A percentile compares a stretch with the other conserved stretches of the same genome.
These are phyloP conservation scores for Patagioenas fasciata DNA, from an alignment of 2,113 vertebrate species.

Conservation along the genomic window DNA sequence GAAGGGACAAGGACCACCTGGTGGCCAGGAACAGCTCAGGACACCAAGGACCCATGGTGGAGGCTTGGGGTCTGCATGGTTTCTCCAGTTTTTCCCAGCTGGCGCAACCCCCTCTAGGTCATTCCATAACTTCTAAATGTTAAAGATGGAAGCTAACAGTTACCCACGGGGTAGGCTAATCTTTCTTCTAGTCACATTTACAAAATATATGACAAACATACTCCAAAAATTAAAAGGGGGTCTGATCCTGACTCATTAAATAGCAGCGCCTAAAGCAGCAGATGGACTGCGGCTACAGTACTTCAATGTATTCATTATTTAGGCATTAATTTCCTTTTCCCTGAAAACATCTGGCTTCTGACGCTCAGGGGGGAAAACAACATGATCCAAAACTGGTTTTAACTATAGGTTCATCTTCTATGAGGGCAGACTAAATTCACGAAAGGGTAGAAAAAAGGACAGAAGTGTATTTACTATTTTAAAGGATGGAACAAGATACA, in stretches of 20 bases:
- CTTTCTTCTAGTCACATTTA: slow-evolving; percentile 37
- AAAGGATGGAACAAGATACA: background rate
- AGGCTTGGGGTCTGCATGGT: accelerated
- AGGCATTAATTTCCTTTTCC: slow-evolving; percentile 70
- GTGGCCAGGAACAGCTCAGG: background rate
- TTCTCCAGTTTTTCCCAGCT: background rate
- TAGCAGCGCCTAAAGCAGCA: slow-evolving; percentile 29
- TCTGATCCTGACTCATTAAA: background rate
- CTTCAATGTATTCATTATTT: slow-evolving; percentile 71
- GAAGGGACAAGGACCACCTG: accelerated
- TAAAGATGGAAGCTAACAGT: background rate
- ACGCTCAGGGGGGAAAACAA: slow-evolving; percentile 55
- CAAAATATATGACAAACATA: slow-evolving; percentile 5
- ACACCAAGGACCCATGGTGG: background rate
- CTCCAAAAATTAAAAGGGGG: background rate
- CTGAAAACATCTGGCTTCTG: slow-evolving; percentile 69
- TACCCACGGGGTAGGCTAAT: background rate
- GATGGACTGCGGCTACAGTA: slow-evolving; percentile 52
- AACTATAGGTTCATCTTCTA: slow-evolving; percentile 55
- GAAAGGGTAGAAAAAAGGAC: background rate
- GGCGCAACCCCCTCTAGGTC: background rate
- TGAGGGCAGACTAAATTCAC: slow-evolving; percentile 46
- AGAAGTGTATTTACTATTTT: background rate
- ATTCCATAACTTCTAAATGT: background rate
- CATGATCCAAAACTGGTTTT: slow-evolving; percentile 46